Conservation (phyloP, 2,113 vertebrate genomes). For the Isurus oxyrinchus region DNA sequence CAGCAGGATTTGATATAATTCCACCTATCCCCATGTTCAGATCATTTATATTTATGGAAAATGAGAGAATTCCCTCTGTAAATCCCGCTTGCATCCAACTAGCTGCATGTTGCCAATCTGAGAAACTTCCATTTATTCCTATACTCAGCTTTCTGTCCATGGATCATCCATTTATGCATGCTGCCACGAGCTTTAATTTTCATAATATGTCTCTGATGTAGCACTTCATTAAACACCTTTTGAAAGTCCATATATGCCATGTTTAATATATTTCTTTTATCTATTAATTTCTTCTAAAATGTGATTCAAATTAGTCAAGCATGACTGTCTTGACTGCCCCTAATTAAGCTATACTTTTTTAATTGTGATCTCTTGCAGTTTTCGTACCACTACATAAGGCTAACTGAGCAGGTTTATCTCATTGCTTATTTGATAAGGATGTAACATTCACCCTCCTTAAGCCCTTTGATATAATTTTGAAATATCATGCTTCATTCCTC, state of each 20-base stretch:
- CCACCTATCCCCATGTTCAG: neutral
- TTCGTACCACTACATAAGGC: neutral
- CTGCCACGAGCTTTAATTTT: neutral
- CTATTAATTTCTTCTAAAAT: neutral
- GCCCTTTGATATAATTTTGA: neutral
- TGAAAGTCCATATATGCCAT: neutral
- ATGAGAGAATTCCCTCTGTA: neutral
- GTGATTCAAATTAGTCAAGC: neutral
- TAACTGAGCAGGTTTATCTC: neutral
- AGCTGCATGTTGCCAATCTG: neutral
- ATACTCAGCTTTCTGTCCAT: neutral
- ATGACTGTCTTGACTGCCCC: neutral
- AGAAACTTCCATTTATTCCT: neutral
- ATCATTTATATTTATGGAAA: neutral
- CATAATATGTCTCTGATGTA: neutral
- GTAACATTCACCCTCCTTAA: neutral
- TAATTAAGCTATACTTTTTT: neutral
- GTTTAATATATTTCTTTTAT: neutral
- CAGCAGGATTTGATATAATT: neutral
- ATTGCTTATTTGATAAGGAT: neutral
- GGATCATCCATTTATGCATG: neutral
- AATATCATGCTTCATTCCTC: neutral
- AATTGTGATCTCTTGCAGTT: neutral
- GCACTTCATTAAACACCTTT: neutral
- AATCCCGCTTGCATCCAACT: neutral